These are phyloP conservation scores for Drosophila melanosoma DNA, from an alignment of 2,888 invertebrate genomes.

Conservation along the genomic window DNA sequence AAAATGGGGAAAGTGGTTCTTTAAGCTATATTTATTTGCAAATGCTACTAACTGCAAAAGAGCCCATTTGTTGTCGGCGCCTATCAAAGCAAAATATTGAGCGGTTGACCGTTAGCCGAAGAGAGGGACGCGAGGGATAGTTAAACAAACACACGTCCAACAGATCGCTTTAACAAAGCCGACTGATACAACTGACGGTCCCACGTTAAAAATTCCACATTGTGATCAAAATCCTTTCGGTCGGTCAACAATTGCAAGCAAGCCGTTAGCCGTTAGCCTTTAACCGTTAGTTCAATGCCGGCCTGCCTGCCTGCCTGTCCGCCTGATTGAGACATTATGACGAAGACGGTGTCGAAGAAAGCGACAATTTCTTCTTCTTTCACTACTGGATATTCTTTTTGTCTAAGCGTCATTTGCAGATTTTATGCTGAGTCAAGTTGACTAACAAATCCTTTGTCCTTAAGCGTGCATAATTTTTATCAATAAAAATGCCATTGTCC, in stretches of 20 bases:
- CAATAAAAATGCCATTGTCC: constrained; percentile 66
- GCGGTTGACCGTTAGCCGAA: constrained; percentile 29
- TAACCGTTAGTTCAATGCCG: constrained; percentile 32
- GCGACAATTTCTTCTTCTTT: constrained; percentile 18
- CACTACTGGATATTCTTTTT: constrained; percentile 18
- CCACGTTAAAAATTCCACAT: constrained; percentile 50
- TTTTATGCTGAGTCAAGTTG: constrained; percentile 77
- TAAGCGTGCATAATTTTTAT: constrained; percentile 78
- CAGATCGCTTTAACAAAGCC: constrained; percentile 62
- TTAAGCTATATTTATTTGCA: constrained; percentile 20
- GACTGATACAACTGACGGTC: constrained; percentile 37
- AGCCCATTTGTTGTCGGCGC: constrained; percentile 41
- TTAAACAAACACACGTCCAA: constrained; percentile 57
- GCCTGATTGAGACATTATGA: constrained; percentile 77
- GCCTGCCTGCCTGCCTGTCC: constrained; percentile 14
- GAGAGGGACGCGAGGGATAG: constrained; percentile 20
- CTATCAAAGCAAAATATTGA: constrained; percentile 39
- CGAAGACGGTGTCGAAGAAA: constrained; percentile 32
- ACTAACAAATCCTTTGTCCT: constrained; percentile 65
- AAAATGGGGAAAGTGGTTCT: background rate
- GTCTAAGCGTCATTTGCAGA: constrained; percentile 48
- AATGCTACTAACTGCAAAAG: background rate
- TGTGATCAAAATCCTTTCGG: constrained; percentile 61
- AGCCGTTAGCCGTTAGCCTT: constrained; percentile 40
- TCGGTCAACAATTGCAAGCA: constrained; percentile 57